phyloP scores from a whole-genome alignment of 2,888 invertebrate species.

The Drosophila picticornis region DNA sequence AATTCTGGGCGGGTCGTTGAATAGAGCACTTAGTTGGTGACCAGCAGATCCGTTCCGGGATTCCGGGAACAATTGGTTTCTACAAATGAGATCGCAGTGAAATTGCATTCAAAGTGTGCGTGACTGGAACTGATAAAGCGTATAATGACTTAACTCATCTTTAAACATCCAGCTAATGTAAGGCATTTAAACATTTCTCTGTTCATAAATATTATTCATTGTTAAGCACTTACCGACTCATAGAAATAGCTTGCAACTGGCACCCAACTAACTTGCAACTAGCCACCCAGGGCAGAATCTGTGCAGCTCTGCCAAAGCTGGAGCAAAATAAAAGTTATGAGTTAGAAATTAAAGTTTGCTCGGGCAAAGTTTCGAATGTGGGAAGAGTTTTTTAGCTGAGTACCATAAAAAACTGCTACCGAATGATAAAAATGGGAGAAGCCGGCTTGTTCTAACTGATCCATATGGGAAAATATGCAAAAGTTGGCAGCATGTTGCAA shows the following conservation, averaged over 20 bases:
- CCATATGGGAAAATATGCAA: constrained; percentile 55
- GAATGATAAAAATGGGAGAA: constrained; percentile 69
- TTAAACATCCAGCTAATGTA: neutral
- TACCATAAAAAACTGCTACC: constrained; percentile 49
- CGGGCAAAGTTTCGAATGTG: constrained; percentile 29
- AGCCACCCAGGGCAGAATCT: constrained; percentile 13
- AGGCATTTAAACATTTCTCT: constrained; percentile 8
- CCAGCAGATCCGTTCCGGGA: neutral
- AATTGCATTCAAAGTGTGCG: neutral
- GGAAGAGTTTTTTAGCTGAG: constrained; percentile 30
- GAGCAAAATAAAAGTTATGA: constrained; percentile 72
- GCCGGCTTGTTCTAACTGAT: constrained; percentile 53
- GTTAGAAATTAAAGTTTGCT: constrained; percentile 74
- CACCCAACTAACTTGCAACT: constrained; percentile 24
- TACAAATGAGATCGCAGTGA: neutral
- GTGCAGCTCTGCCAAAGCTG: constrained; percentile 40
- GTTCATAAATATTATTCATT: constrained; percentile 27
- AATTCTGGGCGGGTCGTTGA: constrained; percentile 34
- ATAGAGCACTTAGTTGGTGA: constrained; percentile 13
- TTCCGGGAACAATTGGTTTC: neutral
- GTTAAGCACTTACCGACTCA: constrained; percentile 44
- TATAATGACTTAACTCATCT: constrained; percentile 1
- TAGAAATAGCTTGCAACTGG: constrained; percentile 19
- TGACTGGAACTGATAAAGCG: neutral
- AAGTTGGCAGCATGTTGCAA: constrained; percentile 46